Percentiles rank a stretch among this genome's conserved stretches.
These are phyloP conservation scores for Tragulus kanchil DNA, from an alignment of 2,113 vertebrate genomes.

Conservation along the genomic window DNA sequence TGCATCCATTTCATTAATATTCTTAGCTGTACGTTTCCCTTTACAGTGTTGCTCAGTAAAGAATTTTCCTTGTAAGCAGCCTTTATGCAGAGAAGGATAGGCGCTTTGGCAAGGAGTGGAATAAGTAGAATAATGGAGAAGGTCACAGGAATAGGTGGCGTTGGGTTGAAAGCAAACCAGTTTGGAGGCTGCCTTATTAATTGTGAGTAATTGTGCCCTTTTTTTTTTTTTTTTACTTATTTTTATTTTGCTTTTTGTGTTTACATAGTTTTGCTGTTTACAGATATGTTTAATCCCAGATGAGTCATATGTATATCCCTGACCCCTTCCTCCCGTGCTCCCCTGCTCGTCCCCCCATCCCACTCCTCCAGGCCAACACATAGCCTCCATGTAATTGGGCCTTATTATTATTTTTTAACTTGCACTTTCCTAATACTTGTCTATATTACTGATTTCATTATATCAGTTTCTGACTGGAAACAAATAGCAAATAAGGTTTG, in stretches of 20 bases:
- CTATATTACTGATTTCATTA: neutral
- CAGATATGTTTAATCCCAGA: too few species aligned
- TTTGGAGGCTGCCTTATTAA: neutral
- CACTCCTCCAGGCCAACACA: too few species aligned
- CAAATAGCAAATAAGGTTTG: slow-evolving; percentile 35
- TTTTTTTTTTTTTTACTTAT: neutral
- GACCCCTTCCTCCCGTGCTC: too few species aligned
- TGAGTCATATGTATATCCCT: too few species aligned
- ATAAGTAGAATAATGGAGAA: neutral
- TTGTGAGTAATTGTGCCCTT: neutral
- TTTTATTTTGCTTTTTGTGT: too few species aligned
- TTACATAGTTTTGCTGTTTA: too few species aligned
- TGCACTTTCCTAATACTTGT: neutral
- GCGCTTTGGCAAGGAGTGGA: neutral
- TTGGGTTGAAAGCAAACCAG: neutral
- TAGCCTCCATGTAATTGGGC: too few species aligned
- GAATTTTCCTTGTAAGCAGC: slow-evolving; percentile 4
- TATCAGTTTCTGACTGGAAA: slow-evolving; percentile 9
- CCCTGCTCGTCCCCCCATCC: too few species aligned
- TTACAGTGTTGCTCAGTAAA: neutral
- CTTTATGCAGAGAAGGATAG: neutral
- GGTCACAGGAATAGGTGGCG: neutral
- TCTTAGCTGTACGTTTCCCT: slow-evolving; percentile 13
- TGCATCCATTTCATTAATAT: neutral
- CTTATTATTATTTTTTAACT: neutral